Base-by-base conservation (phyloP, 2,888 invertebrate genomes). In the Synergus laeviventris region DNA sequence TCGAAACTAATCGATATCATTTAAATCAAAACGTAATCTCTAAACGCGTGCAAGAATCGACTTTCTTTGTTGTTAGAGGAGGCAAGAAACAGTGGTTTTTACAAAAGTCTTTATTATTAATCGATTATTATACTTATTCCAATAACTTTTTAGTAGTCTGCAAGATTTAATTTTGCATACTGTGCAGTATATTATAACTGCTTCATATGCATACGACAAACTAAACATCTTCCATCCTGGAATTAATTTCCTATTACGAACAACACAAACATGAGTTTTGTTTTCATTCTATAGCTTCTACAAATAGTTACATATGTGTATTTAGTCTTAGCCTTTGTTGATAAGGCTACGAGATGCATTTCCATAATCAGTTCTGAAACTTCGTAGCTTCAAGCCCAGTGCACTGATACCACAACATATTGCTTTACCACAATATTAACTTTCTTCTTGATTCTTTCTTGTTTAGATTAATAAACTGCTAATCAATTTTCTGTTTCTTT, bases 1-100 rank as follows among this genome's bases (percentile, higher is more conserved):
- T 76, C 74, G 73, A 79, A 81, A 70, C 49, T 70, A 54, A 70
- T 70, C 49, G 49, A 36, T 49, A 24, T 59, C 12, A 24, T 24
- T 24, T 24, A 14, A 24, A n/a, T 54, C 3, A 11, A 54, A 54
- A 1, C 18, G 9, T 18, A 18, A n/a, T 54, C 2, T 8, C 18
- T 54, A 9, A 14, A n/a, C n/a, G 45, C 14, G n/a, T 45, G 7
- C n/a, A n/a, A 45, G n/a, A 45, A 1, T 31, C 31, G 31, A 8
- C 1, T 45, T 45, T 45, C 16, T 14, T n/a, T 16, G 16, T n/a
- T n/a, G n/a, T 4, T 1, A 16, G 16, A 8, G 8, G 4, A 45
- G 45, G 5, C 14, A 16, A 5, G 31, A 31, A 31, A 31, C 31
- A 31, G 31, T 31, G 7, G 31, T 5, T 31, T 31, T 31, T 31